phyloP scores from a whole-genome alignment of 2,888 invertebrate genomes.

The Luffia ferchaultella region DNA sequence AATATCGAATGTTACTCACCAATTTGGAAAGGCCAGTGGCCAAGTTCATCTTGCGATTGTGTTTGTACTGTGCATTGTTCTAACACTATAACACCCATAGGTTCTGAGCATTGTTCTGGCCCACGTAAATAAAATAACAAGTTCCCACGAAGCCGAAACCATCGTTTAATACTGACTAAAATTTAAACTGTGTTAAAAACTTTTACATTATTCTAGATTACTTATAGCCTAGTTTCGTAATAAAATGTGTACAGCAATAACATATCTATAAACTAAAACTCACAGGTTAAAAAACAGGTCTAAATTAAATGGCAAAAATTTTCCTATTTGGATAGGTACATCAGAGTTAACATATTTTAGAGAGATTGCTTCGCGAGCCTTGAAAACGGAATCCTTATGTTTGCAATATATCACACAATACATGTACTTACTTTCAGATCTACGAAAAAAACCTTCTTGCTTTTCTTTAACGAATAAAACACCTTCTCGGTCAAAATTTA shows the following conservation, averaged over 20 bases:
- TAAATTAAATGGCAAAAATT: background rate
- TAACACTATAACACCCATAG: conserved; percentile 86
- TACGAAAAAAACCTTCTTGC: conserved; percentile 91
- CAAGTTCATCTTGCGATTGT: conserved; percentile 70
- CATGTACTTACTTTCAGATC: conserved; percentile 82
- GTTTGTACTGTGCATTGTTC: conserved; percentile 84
- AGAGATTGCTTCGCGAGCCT: background rate
- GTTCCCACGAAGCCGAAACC: conserved; percentile 93
- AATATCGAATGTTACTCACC: too few species aligned
- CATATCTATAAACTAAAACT: too few species aligned
- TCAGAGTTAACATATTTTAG: background rate
- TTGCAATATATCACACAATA: too few species aligned
- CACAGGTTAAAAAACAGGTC: background rate
- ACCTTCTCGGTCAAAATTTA: conserved; percentile 93
- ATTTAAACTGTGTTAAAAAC: too few species aligned
- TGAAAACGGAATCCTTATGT: conserved; percentile 3
- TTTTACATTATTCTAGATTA: too few species aligned
- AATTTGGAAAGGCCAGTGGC: conserved; percentile 82
- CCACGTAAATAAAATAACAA: conserved; percentile 93
- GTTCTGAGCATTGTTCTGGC: conserved; percentile 87
- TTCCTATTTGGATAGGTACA: background rate
- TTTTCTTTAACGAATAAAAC: conserved; percentile 85
- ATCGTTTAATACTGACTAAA: conserved; percentile 32
- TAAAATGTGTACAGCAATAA: too few species aligned
- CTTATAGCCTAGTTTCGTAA: too few species aligned